phyloP scores from a whole-genome alignment of 1,140 invertebrate genomes.

The Apis cerana region DNA sequence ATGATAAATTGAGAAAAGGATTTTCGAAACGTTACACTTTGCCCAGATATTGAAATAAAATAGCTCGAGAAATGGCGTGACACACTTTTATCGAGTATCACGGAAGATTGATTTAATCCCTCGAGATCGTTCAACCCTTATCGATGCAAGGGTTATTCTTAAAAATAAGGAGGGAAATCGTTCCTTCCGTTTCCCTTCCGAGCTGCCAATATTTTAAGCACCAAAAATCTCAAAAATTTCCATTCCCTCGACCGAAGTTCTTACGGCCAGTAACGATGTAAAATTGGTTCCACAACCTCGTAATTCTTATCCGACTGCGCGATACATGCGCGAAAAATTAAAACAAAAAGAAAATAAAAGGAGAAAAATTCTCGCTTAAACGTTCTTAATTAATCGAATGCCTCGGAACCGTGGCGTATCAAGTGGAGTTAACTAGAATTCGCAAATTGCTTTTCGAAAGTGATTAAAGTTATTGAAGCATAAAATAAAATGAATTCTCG shows the following conservation, averaged over 20 bases:
- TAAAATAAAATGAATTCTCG: neutral
- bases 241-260: too few species aligned
- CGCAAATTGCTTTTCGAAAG: constrained; percentile 6
- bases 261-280: neutral
- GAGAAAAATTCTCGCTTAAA: neutral
- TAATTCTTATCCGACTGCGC: neutral
- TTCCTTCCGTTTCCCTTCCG: neutral
- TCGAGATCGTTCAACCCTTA: neutral
- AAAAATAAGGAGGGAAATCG: neutral
- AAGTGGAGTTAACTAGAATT: constrained; percentile 5
- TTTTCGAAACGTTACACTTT: too few species aligned
- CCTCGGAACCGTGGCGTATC: neutral
- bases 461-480: constrained; percentile 12
- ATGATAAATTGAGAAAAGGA: too few species aligned
- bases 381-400: constrained; percentile 26
- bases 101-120: constrained; percentile 1
- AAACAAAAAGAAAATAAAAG: neutral
- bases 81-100: neutral
- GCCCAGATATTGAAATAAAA: neutral
- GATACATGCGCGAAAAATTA: too few species aligned
- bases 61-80: neutral
- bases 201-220: neutral
- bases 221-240: neutral
- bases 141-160: neutral
- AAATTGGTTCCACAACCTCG: neutral